Evolutionary conservation across 2,797 vertebrate genomes (phyloP), one percentile per base, ranked within the genome.

Genomic region (Tiaroga cobitis): DNA sequence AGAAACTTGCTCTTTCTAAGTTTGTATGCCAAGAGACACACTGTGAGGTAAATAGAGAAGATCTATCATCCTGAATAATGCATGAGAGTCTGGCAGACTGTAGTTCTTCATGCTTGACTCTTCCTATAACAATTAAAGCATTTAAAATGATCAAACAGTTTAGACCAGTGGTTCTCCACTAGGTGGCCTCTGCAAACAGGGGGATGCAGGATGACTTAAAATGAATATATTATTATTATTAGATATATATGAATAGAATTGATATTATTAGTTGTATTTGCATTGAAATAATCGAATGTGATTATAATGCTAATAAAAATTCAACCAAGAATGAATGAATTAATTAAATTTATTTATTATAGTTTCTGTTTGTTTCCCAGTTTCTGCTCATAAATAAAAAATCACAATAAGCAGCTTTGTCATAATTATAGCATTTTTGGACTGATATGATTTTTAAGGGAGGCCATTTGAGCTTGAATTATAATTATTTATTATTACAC

Each of bases 11-110:
- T 0, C 95, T 99, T 19, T 97, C 95, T 6, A 99, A 99, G 87
- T 99, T 99, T 29, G 96, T 99, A 87, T 97, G 97, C 3, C 98
- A 97, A 90, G 98, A 99, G 89, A 96, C 96, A 32, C 95, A 96
- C 46, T 97, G 96, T 19, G 98, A 99, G 96, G 98, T 99, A 92
- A 65, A 84, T 77, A 11, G n/a, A 74, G 37, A 15, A 69, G 29
- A 37, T 82, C 21, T n/a, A 51, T 63, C 83, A 49, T 13, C 3
- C 13, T 86, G 16, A 72, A 70, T 82, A 65, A 77, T 78, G 26
- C 4, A 78, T 46, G 15, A 61, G 19, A 32, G 13, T 81, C 61
- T 76, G 70, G 77, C 59, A 68, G 43, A 81, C 49, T 43, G 13
- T 56, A n/a, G 49, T 83, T 37, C 41, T 29, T 80, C 43, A 21